These are phyloP conservation scores for Neopelma chrysocephalum DNA, from an alignment of 2,797 vertebrate genomes.

Conservation along the genomic window DNA sequence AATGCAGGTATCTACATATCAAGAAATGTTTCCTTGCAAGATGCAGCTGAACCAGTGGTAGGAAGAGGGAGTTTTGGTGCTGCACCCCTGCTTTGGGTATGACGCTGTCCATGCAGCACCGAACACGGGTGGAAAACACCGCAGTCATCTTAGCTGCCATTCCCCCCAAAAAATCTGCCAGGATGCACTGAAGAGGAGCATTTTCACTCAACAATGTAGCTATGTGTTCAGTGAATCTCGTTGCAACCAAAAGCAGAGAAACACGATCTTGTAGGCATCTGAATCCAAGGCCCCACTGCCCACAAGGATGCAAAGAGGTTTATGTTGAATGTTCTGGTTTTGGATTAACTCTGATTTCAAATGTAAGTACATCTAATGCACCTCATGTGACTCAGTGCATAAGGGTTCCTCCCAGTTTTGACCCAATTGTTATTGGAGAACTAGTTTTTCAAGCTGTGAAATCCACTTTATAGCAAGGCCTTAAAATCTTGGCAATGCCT, in stretches of 20 bases:
- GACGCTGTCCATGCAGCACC: neutral
- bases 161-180: neutral
- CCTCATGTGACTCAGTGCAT: slow-evolving; percentile 20
- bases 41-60: neutral
- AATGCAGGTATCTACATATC: neutral
- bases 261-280: neutral
- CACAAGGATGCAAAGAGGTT: neutral
- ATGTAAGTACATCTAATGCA: neutral
- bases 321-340: neutral
- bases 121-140: neutral
- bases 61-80: neutral
- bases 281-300: neutral
- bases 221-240: neutral
- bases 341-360: slow-evolving; percentile 35
- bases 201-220: neutral
- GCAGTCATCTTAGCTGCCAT: neutral
- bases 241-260: neutral
- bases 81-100: neutral
- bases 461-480: neutral
- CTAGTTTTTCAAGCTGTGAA: slow-evolving; percentile 34
- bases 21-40: neutral
- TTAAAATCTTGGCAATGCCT: slow-evolving; percentile 58
- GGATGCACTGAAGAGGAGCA: neutral
- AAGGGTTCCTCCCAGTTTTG: slow-evolving; percentile 9
- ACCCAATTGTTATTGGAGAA: slow-evolving; percentile 12